Conservation (phyloP, 2,113 vertebrate species). For the Aldabrachelys gigantea region DNA sequence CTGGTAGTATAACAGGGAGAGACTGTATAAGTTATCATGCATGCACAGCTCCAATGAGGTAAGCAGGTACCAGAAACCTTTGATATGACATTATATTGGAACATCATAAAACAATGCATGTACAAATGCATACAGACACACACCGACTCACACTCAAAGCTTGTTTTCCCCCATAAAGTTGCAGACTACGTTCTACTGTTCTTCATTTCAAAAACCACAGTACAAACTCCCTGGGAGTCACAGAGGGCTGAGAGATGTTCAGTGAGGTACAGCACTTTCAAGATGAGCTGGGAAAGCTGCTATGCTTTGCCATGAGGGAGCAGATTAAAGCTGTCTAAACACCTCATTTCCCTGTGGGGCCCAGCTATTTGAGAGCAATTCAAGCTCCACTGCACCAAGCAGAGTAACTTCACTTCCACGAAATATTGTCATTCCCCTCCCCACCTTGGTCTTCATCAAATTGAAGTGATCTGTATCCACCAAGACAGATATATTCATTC, state of each 20-base stretch:
- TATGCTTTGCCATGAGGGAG: not conserved
- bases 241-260: not conserved
- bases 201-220: not conserved
- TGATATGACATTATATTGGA: not conserved
- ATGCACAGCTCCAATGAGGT: not conserved
- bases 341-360: slow-evolving; percentile 12
- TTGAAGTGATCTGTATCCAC: slow-evolving; percentile 36
- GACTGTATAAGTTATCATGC: too few species aligned
- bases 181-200: not conserved
- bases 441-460: slow-evolving; percentile 10
- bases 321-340: slow-evolving; percentile 48
- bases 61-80: not conserved
- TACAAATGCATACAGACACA: not conserved
- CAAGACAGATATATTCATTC: not conserved
- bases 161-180: not conserved
- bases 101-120: not conserved
- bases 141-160: not conserved
- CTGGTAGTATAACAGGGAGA: not conserved
- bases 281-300: not conserved
- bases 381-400: not conserved
- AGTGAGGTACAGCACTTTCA: not conserved
- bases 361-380: slow-evolving; percentile 13
- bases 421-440: not conserved
- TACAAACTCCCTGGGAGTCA: not conserved
- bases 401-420: not conserved